phyloP scores from a whole-genome alignment of 2,113 vertebrate genomes.

The Tetrax tetrax region DNA sequence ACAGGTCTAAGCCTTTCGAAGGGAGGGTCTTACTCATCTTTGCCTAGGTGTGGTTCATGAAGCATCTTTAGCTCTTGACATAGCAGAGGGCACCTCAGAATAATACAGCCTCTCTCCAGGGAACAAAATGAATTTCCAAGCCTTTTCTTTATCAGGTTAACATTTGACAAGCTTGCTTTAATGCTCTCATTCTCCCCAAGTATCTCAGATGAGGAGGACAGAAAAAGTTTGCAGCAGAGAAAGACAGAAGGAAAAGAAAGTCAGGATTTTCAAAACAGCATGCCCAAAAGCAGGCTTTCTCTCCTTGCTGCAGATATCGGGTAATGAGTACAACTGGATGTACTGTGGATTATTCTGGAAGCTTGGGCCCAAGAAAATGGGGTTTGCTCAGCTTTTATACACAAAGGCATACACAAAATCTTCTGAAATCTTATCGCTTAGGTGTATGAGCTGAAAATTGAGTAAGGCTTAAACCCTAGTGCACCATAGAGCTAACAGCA shows the following conservation, averaged over 20 bases:
- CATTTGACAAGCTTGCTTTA: conserved; percentile 59
- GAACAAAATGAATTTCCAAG: conserved; percentile 65
- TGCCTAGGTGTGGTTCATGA: background rate
- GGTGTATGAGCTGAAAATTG: conserved; percentile 4
- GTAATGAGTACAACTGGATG: conserved; percentile 42
- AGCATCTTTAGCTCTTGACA: conserved; percentile 67
- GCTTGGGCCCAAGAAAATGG: conserved; percentile 2
- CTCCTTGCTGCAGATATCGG: background rate
- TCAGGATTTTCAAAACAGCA: conserved; percentile 25
- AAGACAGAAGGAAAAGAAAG: conserved; percentile 34
- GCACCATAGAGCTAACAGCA: background rate
- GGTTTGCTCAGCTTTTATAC: background rate
- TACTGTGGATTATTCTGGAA: conserved; percentile 28
- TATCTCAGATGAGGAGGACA: conserved; percentile 34
- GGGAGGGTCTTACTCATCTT: conserved; percentile 21
- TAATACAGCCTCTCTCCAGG: conserved; percentile 65
- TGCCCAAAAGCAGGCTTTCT: conserved; percentile 12
- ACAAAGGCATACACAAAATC: background rate
- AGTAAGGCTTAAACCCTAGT: background rate
- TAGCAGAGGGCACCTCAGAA: conserved; percentile 58
- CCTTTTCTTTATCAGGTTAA: conserved; percentile 60
- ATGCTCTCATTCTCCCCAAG: conserved; percentile 53
- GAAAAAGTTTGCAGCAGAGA: conserved; percentile 45
- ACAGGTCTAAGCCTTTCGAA: conserved; percentile 10
- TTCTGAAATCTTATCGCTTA: conserved; percentile 20